These are phyloP conservation scores for Rhabdomys pumilio DNA, from an alignment of 2,797 vertebrate species.

Conservation along the genomic window DNA sequence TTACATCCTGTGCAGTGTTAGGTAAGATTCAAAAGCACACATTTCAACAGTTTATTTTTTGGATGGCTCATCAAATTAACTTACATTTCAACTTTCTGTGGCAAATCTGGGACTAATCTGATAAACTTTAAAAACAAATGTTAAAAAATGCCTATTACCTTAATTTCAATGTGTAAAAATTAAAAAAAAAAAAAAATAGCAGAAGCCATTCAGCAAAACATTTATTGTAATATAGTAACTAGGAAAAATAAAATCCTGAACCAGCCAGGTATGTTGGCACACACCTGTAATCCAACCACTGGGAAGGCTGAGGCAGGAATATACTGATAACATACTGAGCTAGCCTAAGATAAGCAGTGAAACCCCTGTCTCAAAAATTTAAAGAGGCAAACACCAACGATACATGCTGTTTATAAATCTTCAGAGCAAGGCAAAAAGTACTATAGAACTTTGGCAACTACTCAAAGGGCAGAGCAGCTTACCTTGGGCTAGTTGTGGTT, in stretches of 20 bases:
- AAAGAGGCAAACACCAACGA: constrained; percentile 49
- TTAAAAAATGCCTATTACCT: constrained; percentile 22
- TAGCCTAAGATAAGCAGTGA: not conserved
- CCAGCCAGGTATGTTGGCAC: not conserved
- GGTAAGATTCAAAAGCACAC: not conserved
- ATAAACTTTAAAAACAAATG: constrained; percentile 18
- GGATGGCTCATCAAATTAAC: constrained; percentile 35
- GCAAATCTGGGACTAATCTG: not conserved
- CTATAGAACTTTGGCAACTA: not conserved
- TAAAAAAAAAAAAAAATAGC: constrained; percentile 37
- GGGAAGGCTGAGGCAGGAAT: not conserved
- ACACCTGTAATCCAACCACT: not conserved
- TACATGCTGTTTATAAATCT: constrained; percentile 38
- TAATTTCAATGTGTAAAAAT: constrained; percentile 41
- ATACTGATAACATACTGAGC: not conserved
- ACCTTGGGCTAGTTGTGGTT: constrained; percentile 93
- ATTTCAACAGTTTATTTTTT: not conserved
- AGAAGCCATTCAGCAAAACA: constrained; percentile 54
- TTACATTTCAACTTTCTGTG: not conserved
- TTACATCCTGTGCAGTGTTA: not conserved
- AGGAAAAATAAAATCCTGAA: not conserved
- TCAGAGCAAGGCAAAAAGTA: constrained; percentile 67
- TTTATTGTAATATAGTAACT: not conserved
- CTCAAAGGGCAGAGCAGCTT: constrained; percentile 74
- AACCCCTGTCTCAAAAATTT: not conserved